Evolutionary conservation across 1,140 invertebrate species (phyloP).

Genomic region (Yoshiicerus persimilis): DNA sequence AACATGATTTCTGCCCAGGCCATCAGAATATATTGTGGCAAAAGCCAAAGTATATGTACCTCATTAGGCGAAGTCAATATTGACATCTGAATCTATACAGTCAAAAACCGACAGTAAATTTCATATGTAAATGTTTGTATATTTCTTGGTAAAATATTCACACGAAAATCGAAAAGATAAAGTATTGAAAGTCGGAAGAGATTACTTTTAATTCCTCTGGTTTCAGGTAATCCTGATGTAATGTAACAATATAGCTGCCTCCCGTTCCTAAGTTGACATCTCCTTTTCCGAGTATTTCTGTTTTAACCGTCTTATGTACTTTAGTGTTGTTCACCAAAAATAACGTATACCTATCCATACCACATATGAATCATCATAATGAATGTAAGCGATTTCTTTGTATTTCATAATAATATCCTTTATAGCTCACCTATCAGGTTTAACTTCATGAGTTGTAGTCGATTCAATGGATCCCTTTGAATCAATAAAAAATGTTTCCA

Average conservation of each 20-base stretch:
- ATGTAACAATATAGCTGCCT: not conserved
- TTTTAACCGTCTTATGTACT: not conserved
- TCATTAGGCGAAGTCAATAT: not conserved
- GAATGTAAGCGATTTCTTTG: not conserved
- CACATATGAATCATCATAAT: not conserved
- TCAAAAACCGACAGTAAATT: not conserved
- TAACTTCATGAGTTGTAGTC: not conserved
- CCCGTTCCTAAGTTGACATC: not conserved
- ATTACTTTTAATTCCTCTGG: not conserved
- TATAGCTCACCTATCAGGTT: not conserved
- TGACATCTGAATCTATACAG: not conserved
- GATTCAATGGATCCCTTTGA: not conserved
- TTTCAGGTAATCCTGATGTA: not conserved
- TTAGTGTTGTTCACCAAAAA: not conserved
- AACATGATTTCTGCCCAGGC: conserved; percentile 46
- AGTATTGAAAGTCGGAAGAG: not conserved
- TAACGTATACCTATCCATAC: not conserved
- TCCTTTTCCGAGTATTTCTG: not conserved
- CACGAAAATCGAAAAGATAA: not conserved
- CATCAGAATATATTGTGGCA: conserved; percentile 62
- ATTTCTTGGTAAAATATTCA: not conserved
- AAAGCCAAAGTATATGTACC: conserved; percentile 57
- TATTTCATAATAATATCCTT: not conserved
- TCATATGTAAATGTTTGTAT: not conserved
- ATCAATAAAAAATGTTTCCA: not conserved